Evolutionary conservation across 2,797 vertebrate genomes (phyloP).

Genomic region (Gambusia yucatana): DNA sequence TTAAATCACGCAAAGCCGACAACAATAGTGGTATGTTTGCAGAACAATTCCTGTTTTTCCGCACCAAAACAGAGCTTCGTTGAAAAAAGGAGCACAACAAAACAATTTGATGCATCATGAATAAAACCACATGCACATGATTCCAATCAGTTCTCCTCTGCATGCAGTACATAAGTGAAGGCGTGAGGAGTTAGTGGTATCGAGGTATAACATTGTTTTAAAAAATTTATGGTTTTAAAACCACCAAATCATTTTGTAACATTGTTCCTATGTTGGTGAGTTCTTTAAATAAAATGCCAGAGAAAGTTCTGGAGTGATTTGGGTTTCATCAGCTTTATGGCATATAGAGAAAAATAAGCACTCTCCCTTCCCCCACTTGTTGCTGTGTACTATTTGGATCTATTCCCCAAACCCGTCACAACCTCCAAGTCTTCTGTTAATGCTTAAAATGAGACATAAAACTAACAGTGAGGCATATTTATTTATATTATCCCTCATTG

Average conservation of each 20-base stretch:
- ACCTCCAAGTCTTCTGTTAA: background rate
- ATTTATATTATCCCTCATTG: background rate
- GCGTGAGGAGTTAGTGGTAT: background rate
- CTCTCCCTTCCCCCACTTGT: background rate
- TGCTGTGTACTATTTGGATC: background rate
- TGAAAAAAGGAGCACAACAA: background rate
- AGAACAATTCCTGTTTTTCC: background rate
- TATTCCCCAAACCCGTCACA: background rate
- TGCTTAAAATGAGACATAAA: background rate
- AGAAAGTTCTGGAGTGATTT: background rate
- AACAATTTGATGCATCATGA: background rate
- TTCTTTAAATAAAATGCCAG: background rate
- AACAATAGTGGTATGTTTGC: background rate
- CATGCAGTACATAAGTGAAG: background rate
- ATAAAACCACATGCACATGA: background rate
- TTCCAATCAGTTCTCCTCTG: background rate
- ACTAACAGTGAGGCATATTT: background rate
- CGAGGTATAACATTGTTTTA: background rate
- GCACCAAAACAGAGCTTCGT: conserved; percentile 1
- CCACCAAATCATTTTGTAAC: background rate
- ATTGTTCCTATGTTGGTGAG: background rate
- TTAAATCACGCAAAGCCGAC: background rate
- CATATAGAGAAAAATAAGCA: background rate
- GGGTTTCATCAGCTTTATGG: background rate
- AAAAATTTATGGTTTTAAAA: background rate